Conservation (phyloP, 1,140 invertebrate genomes). For the Acyrthosiphon pisum region DNA sequence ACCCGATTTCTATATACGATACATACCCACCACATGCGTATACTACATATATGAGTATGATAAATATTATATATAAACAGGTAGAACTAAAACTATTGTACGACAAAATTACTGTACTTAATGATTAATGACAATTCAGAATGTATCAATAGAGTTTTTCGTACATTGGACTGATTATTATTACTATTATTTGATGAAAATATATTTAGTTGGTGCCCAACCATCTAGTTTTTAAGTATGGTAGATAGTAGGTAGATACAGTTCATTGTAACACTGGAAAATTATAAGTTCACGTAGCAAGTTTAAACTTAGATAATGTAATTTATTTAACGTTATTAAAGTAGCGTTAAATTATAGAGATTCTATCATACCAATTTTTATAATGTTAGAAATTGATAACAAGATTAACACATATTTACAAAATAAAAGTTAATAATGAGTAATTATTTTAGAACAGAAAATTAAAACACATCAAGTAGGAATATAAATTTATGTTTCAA, state of each 20-base stretch:
- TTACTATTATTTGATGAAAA: background rate
- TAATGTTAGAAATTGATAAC: background rate
- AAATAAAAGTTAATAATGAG: background rate
- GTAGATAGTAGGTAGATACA: background rate
- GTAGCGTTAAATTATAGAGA: background rate
- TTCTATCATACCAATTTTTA: background rate
- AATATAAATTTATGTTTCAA: background rate
- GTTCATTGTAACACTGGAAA: background rate
- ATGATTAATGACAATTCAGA: background rate
- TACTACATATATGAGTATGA: background rate
- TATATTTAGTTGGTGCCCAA: background rate
- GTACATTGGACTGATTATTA: background rate
- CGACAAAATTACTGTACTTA: too few relatives aligned
- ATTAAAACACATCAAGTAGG: background rate
- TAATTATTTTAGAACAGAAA: background rate
- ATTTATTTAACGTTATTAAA: background rate
- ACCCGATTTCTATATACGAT: background rate
- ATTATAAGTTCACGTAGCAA: background rate
- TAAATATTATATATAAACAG: too few relatives aligned
- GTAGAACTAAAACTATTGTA: background rate
- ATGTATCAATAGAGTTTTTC: background rate
- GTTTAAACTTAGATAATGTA: background rate
- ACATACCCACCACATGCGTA: background rate
- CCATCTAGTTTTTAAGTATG: background rate
- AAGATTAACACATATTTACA: background rate